Percentiles rank a stretch among this genome's conserved stretches.
Evolutionary conservation across 2,797 vertebrate species (phyloP).

Genomic region (Sebastes minor): DNA sequence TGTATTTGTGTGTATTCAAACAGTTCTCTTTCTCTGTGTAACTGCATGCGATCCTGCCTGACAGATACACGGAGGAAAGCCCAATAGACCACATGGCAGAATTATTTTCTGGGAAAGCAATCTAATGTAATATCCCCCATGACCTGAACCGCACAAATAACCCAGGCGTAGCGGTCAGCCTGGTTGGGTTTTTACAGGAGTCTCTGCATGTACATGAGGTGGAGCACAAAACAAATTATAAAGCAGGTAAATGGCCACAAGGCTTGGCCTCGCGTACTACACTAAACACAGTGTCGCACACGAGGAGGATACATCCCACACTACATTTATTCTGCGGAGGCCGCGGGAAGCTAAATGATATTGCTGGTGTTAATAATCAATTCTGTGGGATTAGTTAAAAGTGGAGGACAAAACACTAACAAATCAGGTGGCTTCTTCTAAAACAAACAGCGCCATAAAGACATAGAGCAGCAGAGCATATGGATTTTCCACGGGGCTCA

Average conservation of each 20-base stretch:
- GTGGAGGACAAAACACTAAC: slow-evolving; percentile 74
- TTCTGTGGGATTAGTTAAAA: slow-evolving; percentile 81
- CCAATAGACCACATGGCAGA: slow-evolving; percentile 74
- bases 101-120: slow-evolving; percentile 83
- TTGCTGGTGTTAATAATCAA: slow-evolving; percentile 71
- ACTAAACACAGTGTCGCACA: slow-evolving; percentile 28
- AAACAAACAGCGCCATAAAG: slow-evolving; percentile 78
- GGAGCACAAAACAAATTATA: slow-evolving; percentile 77
- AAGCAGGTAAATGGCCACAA: slow-evolving; percentile 68
- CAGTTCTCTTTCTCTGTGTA: slow-evolving; percentile 58
- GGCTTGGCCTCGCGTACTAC: slow-evolving; percentile 33
- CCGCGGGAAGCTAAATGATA: slow-evolving; percentile 66
- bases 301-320: slow-evolving; percentile 41
- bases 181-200: slow-evolving; percentile 71
- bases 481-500: slow-evolving; percentile 94
- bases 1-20: slow-evolving; percentile 65
- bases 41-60: slow-evolving; percentile 63
- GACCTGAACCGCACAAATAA: slow-evolving; percentile 74
- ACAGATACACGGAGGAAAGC: slow-evolving; percentile 71
- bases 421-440: slow-evolving; percentile 70
- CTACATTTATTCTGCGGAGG: slow-evolving; percentile 27
- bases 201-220: slow-evolving; percentile 72
- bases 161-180: slow-evolving; percentile 71
- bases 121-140: slow-evolving; percentile 83
- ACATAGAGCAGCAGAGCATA: slow-evolving; percentile 87